Evolutionary conservation across 1,140 invertebrate genomes (phyloP).

Genomic region (Pseudobourletiella spinata): DNA sequence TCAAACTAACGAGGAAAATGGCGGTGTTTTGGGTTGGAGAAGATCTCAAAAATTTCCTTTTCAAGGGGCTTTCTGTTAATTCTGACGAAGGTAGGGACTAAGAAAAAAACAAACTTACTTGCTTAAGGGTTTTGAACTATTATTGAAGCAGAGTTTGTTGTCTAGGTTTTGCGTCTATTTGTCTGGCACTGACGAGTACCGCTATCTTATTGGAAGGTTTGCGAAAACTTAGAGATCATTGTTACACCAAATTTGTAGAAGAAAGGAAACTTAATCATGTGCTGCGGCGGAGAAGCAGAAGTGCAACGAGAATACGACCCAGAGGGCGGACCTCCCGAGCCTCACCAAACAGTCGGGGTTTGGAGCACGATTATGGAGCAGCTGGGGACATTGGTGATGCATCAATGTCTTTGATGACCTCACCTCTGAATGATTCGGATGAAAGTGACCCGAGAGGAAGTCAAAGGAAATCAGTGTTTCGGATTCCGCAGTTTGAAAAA

Average conservation of each 20-base stretch:
- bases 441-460: neutral
- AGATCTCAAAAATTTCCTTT: constrained; percentile 9
- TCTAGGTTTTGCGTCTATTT: constrained; percentile 19
- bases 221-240: constrained; percentile 4
- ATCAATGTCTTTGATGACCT: neutral
- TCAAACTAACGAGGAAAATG: too few relatives aligned
- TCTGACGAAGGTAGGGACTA: neutral
- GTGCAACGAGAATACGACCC: neutral
- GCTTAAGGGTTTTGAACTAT: neutral
- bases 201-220: constrained; percentile 20
- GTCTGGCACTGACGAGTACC: neutral
- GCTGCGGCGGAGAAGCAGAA: neutral
- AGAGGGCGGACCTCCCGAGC: neutral
- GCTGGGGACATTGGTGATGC: neutral
- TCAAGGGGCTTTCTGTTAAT: constrained; percentile 4
- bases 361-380: neutral
- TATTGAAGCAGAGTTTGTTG: neutral
- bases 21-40: constrained; percentile 12
- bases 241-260: constrained; percentile 10
- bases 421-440: neutral
- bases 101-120: neutral
- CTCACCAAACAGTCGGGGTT: neutral
- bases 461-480: neutral
- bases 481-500: neutral
- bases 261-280: neutral